Base-by-base conservation (phyloP, 2,888 invertebrate genomes). In the Parelbella ahira region DNA sequence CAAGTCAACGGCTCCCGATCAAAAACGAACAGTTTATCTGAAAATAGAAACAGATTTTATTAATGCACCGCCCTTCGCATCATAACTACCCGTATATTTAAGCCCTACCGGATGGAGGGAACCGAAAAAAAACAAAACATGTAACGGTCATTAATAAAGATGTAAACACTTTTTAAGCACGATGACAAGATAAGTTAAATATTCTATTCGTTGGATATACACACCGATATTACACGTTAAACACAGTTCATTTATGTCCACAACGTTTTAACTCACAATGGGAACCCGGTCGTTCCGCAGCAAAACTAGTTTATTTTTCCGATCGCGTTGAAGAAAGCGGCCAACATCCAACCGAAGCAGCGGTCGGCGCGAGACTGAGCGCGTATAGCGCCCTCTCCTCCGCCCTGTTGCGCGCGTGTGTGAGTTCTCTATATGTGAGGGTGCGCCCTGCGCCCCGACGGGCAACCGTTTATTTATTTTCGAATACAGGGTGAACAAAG, bases 291-390 rank as follows among this genome's bases (percentile, higher is more conserved):
- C 56, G 72, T 70, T 77, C 68, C 77, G 77, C 75, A 78, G 79
- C 72, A 75, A 77, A 83, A 87, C 84, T 83, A 83, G 81, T 84
- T 83, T 80, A 79, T 81, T 74, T n/a, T 78, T 69, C 69, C 75
- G 75, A 70, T 70, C 70, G 78, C 67, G 82, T 49, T 69, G 77
- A 77, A 70, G 58, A 59, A 43, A 53, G 54, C 68, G 67, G 68
- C 72, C 63, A 59, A 66, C 84, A 70, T 74, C 69, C 83, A 56
- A 56, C 74, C 75, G 51, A 39, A 47, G 48, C 61, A 67, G 68
- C 70, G 73, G 78, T 79, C 84, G 78, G 77, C 81, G 88, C 88
- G 87, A 86, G 88, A 89, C 89, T 89, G 86, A 78, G 73, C 81
- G 84, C 6, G 29, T 47, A 48, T 62, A 70, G 83, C 83, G 83